phyloP scores from a whole-genome alignment of 1,140 invertebrate genomes.

The Drosophila punjabiensis region DNA sequence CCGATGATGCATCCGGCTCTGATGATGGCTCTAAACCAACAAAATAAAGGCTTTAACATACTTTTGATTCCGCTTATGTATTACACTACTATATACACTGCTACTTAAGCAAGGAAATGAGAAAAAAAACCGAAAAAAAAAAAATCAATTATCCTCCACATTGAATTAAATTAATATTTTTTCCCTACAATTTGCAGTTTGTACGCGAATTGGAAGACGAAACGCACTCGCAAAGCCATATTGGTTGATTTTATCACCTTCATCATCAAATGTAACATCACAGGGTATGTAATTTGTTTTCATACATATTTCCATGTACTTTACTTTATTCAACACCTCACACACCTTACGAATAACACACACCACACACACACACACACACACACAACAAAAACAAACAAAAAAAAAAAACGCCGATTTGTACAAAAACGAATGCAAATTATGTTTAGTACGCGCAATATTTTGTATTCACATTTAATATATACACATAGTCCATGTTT shows the following conservation, averaged over 20 bases:
- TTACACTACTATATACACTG: neutral
- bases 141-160: slow-evolving; percentile 9
- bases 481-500: slow-evolving; percentile 20
- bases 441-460: slow-evolving; percentile 18
- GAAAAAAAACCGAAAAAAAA: neutral
- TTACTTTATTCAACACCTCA: slow-evolving; percentile 19
- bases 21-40: slow-evolving; percentile 12
- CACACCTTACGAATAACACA: slow-evolving; percentile 21
- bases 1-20: slow-evolving; percentile 30
- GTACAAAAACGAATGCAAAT: slow-evolving; percentile 15
- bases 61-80: neutral
- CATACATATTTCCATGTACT: slow-evolving; percentile 21
- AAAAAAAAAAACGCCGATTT: slow-evolving; percentile 38
- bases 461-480: slow-evolving; percentile 27
- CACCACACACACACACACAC: slow-evolving; percentile 9
- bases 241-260: slow-evolving; percentile 17
- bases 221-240: slow-evolving; percentile 15
- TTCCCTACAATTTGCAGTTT: slow-evolving; percentile 3
- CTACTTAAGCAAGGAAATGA: neutral
- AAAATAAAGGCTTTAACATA: slow-evolving; percentile 9
- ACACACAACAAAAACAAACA: slow-evolving; percentile 18
- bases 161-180: neutral
- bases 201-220: slow-evolving; percentile 5
- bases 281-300: slow-evolving; percentile 18
- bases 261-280: slow-evolving; percentile 20